A percentile compares a stretch with the other conserved stretches of the same genome.
Evolutionary conservation across 2,888 invertebrate genomes (phyloP).

Genomic region (Machimus rusticus): DNA sequence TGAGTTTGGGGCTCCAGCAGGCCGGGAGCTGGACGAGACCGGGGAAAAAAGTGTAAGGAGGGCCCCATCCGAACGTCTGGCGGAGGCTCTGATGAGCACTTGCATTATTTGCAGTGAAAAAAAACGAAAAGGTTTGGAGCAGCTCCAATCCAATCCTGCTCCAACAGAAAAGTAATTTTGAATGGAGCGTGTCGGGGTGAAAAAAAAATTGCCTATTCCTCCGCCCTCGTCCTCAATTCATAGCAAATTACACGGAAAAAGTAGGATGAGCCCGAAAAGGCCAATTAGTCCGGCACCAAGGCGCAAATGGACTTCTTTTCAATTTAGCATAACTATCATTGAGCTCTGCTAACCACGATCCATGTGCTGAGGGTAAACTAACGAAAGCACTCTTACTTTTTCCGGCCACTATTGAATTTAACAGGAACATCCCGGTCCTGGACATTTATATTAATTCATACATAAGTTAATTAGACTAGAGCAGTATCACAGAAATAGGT

Average conservation of each 20-base stretch:
- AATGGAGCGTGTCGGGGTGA: neutral
- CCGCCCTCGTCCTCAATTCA: neutral
- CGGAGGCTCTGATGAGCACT: neutral
- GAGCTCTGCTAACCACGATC: neutral
- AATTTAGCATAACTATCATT: neutral
- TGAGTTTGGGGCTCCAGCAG: neutral
- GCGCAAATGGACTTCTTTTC: neutral
- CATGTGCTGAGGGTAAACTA: neutral
- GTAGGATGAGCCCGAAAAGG: neutral
- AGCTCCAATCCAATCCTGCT: neutral
- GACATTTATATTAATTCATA: neutral
- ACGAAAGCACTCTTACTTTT: neutral
- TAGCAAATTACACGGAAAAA: neutral
- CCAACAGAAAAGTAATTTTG: neutral
- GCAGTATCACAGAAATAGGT: too few relatives aligned
- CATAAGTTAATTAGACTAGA: too few relatives aligned
- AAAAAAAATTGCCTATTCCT: neutral
- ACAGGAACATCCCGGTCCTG: neutral
- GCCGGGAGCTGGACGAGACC: neutral
- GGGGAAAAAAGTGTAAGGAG: neutral
- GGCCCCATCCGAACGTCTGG: neutral
- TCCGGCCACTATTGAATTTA: neutral
- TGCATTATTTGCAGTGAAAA: neutral
- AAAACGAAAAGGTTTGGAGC: neutral
- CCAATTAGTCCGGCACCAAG: neutral